A percentile compares a stretch with the other conserved stretches of the same genome.
Evolutionary conservation across 2,113 vertebrate species (phyloP).

Genomic region (Forbesichthys papilliferus): DNA sequence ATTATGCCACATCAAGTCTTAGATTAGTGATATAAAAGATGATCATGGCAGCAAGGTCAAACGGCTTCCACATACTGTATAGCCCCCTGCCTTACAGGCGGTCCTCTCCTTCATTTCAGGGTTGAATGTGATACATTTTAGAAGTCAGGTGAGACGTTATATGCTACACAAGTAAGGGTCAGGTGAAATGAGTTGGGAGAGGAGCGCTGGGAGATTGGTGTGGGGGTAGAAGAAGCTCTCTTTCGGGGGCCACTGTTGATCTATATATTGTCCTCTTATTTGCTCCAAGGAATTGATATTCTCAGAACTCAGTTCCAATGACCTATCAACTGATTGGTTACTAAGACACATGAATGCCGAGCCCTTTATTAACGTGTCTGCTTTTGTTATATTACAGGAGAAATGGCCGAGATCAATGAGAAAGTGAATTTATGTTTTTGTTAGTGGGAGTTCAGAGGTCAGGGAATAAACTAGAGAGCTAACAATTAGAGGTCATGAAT

Average conservation of each 20-base stretch:
- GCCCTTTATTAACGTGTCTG: conserved; percentile 78
- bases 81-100: conserved; percentile 57
- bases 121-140: conserved; percentile 83
- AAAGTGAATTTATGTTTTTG: conserved; percentile 78
- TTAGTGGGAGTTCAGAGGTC: conserved; percentile 72
- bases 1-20: background rate
- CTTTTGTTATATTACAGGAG: conserved; percentile 76
- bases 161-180: conserved; percentile 71
- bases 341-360: conserved; percentile 42
- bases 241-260: conserved; percentile 73
- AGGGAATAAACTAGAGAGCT: conserved; percentile 70
- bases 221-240: conserved; percentile 30
- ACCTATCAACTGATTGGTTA: conserved; percentile 72
- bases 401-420: conserved; percentile 78
- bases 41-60: conserved; percentile 73
- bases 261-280: conserved; percentile 82
- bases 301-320: conserved; percentile 66
- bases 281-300: conserved; percentile 80
- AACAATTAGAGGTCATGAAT: conserved; percentile 60
- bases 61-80: conserved; percentile 29
- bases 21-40: conserved; percentile 28
- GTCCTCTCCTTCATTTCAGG: conserved; percentile 86
- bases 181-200: conserved; percentile 62
- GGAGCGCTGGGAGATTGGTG: background rate
- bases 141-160: conserved; percentile 78